phyloP scores from a whole-genome alignment of 2,113 vertebrate species.

The Onychorhynchus coronatus region DNA sequence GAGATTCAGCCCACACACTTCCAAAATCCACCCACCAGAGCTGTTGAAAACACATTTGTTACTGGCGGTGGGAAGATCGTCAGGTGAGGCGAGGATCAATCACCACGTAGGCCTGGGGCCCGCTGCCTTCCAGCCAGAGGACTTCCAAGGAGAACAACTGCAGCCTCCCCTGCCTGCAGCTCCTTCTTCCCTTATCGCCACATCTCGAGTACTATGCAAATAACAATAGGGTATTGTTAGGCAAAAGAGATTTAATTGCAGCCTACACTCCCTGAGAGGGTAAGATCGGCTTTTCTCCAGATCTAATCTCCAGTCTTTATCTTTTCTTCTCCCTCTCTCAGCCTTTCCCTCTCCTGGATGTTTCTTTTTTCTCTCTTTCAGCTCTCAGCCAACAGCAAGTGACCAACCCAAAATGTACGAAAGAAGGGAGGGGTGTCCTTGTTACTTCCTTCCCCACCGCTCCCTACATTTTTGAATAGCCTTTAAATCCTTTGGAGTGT shows the following conservation, averaged over 20 bases:
- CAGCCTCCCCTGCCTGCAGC: background rate
- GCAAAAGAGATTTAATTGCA: constrained; percentile 60
- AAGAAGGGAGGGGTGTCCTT: background rate
- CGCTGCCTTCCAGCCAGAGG: background rate
- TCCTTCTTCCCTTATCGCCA: background rate
- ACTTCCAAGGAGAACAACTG: background rate
- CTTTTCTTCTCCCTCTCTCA: background rate
- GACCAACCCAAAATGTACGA: background rate
- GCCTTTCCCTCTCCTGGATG: background rate
- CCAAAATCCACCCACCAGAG: background rate
- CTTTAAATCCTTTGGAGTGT: constrained; percentile 39
- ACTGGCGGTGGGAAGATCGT: background rate
- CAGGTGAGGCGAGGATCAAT: background rate
- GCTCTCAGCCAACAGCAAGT: background rate
- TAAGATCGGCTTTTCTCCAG: background rate
- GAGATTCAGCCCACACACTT: background rate
- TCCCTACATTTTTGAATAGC: background rate
- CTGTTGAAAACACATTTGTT: background rate
- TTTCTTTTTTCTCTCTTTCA: background rate
- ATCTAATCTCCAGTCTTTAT: background rate
- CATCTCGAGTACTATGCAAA: background rate
- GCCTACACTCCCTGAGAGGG: constrained; percentile 11
- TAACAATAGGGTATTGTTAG: background rate
- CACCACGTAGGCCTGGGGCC: rapidly evolving
- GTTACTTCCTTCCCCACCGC: background rate